Percentiles rank a stretch among this genome's conserved stretches.
phyloP scores from a whole-genome alignment of 2,888 invertebrate species.

The Mythimna pallens region DNA sequence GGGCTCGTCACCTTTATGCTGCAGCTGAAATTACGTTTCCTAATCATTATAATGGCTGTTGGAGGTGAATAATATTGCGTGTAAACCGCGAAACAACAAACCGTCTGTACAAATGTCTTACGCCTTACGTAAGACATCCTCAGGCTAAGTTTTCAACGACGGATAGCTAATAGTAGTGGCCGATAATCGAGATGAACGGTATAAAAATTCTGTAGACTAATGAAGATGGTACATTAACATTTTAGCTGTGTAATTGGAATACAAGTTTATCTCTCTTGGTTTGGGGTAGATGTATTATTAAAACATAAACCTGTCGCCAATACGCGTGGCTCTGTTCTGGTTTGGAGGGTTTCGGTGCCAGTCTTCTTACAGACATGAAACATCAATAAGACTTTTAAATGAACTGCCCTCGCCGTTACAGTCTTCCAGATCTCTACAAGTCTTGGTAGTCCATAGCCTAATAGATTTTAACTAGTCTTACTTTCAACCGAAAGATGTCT shows the following conservation, averaged over 20 bases:
- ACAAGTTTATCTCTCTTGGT: background rate
- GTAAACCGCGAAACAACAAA: background rate
- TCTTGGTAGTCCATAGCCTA: background rate
- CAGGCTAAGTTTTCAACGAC: background rate
- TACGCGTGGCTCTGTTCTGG: background rate
- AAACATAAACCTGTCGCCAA: background rate
- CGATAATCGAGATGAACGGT: background rate
- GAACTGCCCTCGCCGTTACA: background rate
- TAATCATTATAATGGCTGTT: background rate
- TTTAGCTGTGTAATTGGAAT: background rate
- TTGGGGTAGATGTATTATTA: background rate
- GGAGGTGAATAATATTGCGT: background rate
- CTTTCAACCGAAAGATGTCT: background rate
- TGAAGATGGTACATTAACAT: background rate
- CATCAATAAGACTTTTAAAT: background rate
- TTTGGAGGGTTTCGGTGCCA: too few species aligned
- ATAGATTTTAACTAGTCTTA: background rate
- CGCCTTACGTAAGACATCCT: background rate
- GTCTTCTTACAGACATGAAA: too few species aligned
- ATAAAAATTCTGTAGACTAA: background rate
- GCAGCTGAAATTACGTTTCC: slow-evolving; percentile 65
- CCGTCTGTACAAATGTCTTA: too few species aligned
- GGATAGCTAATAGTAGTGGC: background rate
- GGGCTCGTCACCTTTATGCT: slow-evolving; percentile 52
- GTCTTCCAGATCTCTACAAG: background rate